Evolutionary conservation across 2,888 invertebrate genomes (phyloP), one percentile per base, ranked within the genome.

Genomic region (Sinelater perroti): DNA sequence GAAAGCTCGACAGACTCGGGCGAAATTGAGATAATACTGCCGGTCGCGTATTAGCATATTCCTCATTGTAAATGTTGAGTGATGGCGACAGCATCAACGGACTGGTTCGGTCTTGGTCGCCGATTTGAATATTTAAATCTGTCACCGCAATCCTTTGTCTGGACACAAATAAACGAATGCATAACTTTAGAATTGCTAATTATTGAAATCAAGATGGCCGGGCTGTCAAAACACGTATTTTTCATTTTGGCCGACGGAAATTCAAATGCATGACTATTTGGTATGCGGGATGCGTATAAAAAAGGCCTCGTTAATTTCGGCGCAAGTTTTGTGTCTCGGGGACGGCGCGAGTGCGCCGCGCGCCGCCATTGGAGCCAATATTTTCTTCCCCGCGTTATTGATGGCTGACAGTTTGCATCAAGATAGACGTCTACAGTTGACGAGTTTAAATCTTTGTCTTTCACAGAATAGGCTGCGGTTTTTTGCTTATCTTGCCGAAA

Each of bases 71-170:
- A 54, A 54, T 59, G 59, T 55, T 59, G 59, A 59, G 59, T 51
- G 59, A 59, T 59, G 61, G 60, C 62, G 58, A 58, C 63, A 60
- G 57, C 57, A 66, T 65, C 69, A 70, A 69, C 70, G 67, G 69
- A 68, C 70, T 66, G 67, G 68, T 70, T 70, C 66, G 67, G 68
- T 66, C 67, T 64, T 67, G 63, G 68, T 67, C 64, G 65, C 64
- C 64, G 68, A 74, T 75, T 76, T 76, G 72, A 75, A 76, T 76
- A 75, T 76, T 76, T 73, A 76, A 75, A 76, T 75, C 67, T 73
- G 74, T 74, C 73, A 73, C 70, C 66, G 72, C 61, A 70, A 72
- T 73, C 72, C 74, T 73, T 75, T 75, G 76, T 76, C 74, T 72
- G 73, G 63, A 58, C 67, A 65, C 63, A 70, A 71, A 74, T 72